Evolutionary conservation across 2,888 invertebrate genomes (phyloP), one percentile per base, ranked within the genome.

Genomic region (Standfussiana lucernea): DNA sequence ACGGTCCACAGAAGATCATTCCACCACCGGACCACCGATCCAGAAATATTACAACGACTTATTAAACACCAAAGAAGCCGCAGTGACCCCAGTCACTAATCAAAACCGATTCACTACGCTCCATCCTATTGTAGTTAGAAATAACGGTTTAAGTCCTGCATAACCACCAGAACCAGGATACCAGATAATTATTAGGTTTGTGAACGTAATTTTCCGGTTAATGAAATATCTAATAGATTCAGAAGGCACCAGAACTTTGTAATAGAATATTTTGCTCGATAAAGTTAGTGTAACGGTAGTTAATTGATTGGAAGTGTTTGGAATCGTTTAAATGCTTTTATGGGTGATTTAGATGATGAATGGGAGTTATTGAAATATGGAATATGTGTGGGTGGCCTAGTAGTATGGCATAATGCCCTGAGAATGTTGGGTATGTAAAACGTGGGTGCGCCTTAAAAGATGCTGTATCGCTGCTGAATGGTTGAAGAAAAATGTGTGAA

Each of bases 161-260:
- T 40, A 53, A 15, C 53, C 61, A 65, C 65, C n/a, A 64, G 42
- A 59, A 42, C 68, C 71, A 83, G 88, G 86, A 83, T 75, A 74
- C 71, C 62, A 80, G 75, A 85, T 88, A 89, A 89, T 84, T 85
- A 88, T 86, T 80, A 78, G 77, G 72, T 73, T 71, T 56, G 73
- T 69, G 81, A 86, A 83, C 83, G 88, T 88, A 90, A 91, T 90
- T 91, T 90, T 89, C 88, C 88, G 83, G 84, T 75, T 91, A 89
- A 90, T 91, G 86, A 89, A 92, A 89, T 85, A 82, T 87, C 85
- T 89, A 89, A 88, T 88, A 86, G 86, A 89, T 89, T 84, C 86
- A 82, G 77, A 80, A 86, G 84, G 65, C 80, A 77, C 77, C 53
- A 77, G 80, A 81, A 67, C 50, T 40, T 77, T 72, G 75, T 88